phyloP scores from a whole-genome alignment of 1,140 invertebrate genomes.

The Amyelois transitella region DNA sequence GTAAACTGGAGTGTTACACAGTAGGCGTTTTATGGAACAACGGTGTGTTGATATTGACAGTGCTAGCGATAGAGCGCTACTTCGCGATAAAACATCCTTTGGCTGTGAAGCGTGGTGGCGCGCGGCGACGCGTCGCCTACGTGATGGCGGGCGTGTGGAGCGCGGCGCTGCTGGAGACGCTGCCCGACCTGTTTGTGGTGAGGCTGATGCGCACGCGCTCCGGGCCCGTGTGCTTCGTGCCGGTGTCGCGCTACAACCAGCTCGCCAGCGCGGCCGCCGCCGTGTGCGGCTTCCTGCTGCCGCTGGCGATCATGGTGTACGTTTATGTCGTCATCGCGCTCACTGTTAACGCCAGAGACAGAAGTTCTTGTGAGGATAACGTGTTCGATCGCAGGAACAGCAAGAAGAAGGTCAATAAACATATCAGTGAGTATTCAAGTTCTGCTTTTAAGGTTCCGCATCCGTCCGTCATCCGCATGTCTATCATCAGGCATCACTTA shows the following conservation, averaged over 20 bases:
- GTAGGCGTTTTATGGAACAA: no score
- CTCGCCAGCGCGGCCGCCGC: conserved; percentile 40
- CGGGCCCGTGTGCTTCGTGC: conserved; percentile 33
- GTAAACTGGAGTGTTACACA: no score
- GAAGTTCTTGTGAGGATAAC: conserved; percentile 23
- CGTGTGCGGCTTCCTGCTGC: conserved; percentile 45
- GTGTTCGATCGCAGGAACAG: conserved; percentile 47
- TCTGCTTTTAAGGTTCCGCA: no score
- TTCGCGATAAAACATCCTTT: no score
- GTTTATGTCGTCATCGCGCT: conserved; percentile 52
- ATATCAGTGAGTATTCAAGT: conserved; percentile 61
- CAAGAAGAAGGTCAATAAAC: conserved; percentile 52
- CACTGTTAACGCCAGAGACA: conserved; percentile 42
- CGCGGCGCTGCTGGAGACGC: conserved; percentile 39
- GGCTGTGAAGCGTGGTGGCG: no score
- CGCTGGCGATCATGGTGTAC: conserved; percentile 45
- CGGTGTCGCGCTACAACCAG: conserved; percentile 33
- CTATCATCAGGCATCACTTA: no score
- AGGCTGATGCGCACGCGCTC: conserved; percentile 29
- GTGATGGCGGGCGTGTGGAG: conserved; percentile 25
- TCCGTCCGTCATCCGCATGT: no score
- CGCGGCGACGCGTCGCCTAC: no score
- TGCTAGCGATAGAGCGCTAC: no score
- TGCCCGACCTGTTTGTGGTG: conserved; percentile 42
- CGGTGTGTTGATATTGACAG: no score